Base-by-base conservation (phyloP, 2,113 vertebrate species). In the Misgurnus mizolepis region DNA sequence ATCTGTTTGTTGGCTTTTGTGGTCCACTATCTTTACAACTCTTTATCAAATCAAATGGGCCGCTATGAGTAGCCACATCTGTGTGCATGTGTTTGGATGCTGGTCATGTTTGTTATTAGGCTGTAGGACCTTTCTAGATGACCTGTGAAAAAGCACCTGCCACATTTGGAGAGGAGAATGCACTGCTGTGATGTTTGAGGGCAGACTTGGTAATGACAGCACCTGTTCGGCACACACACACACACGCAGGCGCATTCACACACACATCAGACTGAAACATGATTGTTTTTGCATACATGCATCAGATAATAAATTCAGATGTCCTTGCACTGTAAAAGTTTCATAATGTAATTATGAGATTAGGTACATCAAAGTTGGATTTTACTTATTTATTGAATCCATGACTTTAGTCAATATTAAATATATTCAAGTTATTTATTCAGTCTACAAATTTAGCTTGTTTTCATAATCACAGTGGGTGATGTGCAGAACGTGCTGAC, bases 61-160 rank as follows among this genome's bases (percentile, higher is more conserved):
- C 27, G n/a, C 34, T 45, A 49, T 18, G 18, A 73, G 83, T 64
- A 70, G 62, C 22, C 64, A 81, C 67, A 76, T 82, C 75, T 69
- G 69, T 74, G n/a, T 56, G 62, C 2, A 8, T 67, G 27, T 17
- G 34, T 83, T 78, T 80, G 74, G 66, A 85, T 81, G 78, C 72
- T 5, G 67, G 67, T 81, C 75, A 17, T 83, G 72, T 77, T 73
- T 71, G 12, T 50, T 81, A 83, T 83, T 85, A 79, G 76, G 50
- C 75, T 80, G 45, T 27, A 76, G 55, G 81, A 67, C 66, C 68
- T 81, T 64, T 73, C 12, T 83, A 66, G 41, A 72, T 79, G 76
- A 87, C 74, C 82, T 80, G 82, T 84, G 82, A 78, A 78, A 84
- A 61, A 80, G 82, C 80, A 86, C 85, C 85, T 86, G 80, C 82